Evolutionary conservation across 1,140 invertebrate genomes (phyloP).

Genomic region (Heliconius melpomene): DNA sequence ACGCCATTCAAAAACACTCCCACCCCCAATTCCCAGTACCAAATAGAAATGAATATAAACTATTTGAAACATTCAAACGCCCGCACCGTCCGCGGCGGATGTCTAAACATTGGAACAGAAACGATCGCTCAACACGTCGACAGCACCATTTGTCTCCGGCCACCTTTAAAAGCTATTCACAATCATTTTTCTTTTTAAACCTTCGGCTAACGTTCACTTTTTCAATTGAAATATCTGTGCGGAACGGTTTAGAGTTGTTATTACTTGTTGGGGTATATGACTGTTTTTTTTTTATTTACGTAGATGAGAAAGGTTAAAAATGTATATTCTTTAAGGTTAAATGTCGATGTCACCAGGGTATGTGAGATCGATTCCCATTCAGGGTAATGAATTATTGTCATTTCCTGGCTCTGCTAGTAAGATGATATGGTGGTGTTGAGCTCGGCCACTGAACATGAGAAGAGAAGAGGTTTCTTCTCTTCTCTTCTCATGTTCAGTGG

Average conservation of each 20-base stretch:
- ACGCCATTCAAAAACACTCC: too few species aligned
- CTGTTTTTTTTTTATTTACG: not conserved
- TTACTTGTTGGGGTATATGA: not conserved
- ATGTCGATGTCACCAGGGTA: too few species aligned
- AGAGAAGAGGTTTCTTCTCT: too few species aligned
- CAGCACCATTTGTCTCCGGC: slow-evolving; percentile 66
- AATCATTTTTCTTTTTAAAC: slow-evolving; percentile 79
- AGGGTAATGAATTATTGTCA: too few species aligned
- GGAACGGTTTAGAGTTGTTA: not conserved
- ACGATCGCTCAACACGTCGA: slow-evolving; percentile 52
- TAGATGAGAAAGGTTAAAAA: too few species aligned
- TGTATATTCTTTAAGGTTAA: too few species aligned
- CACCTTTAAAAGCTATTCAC: slow-evolving; percentile 76
- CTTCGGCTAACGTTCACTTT: slow-evolving; percentile 77
- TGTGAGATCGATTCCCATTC: too few species aligned
- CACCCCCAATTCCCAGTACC: not conserved
- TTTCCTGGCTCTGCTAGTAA: too few species aligned
- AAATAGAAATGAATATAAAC: slow-evolving; percentile 7
- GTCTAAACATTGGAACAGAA: slow-evolving; percentile 24
- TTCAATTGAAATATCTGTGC: slow-evolving; percentile 62
- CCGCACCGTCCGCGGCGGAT: not conserved
- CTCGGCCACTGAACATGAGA: too few species aligned
- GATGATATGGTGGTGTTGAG: too few species aligned
- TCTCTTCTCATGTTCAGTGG: too few species aligned
- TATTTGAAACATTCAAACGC: not conserved